Evolutionary conservation across 2,797 vertebrate species (phyloP), one percentile per base, ranked within the genome.

Genomic region (Chrysolophus pictus): DNA sequence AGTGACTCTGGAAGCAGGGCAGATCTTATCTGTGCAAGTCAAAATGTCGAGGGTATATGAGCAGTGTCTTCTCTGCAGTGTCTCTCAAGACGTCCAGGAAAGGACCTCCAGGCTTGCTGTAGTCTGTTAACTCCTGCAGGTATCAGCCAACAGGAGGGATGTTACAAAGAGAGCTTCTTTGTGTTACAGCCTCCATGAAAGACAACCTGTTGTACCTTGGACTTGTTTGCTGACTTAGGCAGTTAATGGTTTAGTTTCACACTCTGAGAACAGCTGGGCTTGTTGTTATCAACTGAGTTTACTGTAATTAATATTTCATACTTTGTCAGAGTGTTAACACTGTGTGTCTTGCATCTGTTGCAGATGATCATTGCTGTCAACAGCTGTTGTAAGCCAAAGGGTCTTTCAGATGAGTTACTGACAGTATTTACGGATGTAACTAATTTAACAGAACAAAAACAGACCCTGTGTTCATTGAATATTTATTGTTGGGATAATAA

Each of bases 231-330:
- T 62, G 39, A 14, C 51, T 76, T 33, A 59, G 64, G 39, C 47
- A 47, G 39, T 74, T 68, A 71, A 64, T 26, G 39, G 28, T 71
- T 60, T 46, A 0, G 0, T 51, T 68, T 70, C 16, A 2, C 14
- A 2, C 12, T 8, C 14, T 84, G 67, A 68, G 65, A 90, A 71
- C 56, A 86, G 21, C 49, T 75, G 58, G 86, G 42, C 24, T 9
- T 37, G 31, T 35, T 35, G 21, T 67, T 55, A 65, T 51, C 59
- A 35, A 59, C 39, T 39, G 44, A 5, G 47, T 80, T 80, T 62
- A 53, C 18, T 84, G 35, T 78, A 68, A 78, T 74, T 71, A 71
- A 28, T 88, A 78, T 58, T 78, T 81, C 51, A 71, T 90, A 24
- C 35, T 81, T 72, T 35, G 28, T 49, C 79, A 51, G 46, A 72